These are phyloP conservation scores for Phalacrocorax aristotelis DNA, from an alignment of 2,113 vertebrate genomes.

Conservation along the genomic window DNA sequence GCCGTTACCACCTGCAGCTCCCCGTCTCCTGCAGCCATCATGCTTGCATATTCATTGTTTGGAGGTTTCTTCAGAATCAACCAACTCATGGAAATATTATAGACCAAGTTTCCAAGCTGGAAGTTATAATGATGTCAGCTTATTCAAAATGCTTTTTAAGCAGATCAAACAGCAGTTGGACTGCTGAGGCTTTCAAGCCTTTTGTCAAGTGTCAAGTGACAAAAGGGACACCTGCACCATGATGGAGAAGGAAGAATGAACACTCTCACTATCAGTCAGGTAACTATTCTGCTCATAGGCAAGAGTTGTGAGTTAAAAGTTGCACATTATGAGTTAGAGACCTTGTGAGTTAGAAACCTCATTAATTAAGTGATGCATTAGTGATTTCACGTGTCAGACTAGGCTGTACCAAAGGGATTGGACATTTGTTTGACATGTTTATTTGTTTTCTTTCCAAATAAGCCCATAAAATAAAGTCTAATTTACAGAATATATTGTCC, in stretches of 20 bases:
- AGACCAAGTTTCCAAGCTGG: background rate
- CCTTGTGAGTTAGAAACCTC: background rate
- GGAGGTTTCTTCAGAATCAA: background rate
- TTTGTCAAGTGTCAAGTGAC: no score
- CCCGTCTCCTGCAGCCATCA: background rate
- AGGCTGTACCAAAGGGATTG: background rate
- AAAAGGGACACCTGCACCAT: background rate
- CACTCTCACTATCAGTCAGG: background rate
- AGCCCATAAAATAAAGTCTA: background rate
- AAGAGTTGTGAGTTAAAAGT: background rate
- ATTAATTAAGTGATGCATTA: background rate
- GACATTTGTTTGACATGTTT: background rate
- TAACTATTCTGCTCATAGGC: background rate
- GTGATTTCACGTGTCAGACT: background rate
- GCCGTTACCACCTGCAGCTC: background rate
- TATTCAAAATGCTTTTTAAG: background rate
- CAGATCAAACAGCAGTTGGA: background rate
- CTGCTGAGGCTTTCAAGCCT: background rate
- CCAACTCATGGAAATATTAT: background rate
- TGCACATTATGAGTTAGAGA: background rate
- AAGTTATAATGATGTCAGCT: background rate
- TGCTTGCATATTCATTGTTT: background rate
- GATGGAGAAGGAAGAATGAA: background rate
- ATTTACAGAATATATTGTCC: background rate
- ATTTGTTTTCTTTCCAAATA: background rate